Base-by-base conservation (phyloP, 2,888 invertebrate genomes). In the Siphlonurus alternatus region DNA sequence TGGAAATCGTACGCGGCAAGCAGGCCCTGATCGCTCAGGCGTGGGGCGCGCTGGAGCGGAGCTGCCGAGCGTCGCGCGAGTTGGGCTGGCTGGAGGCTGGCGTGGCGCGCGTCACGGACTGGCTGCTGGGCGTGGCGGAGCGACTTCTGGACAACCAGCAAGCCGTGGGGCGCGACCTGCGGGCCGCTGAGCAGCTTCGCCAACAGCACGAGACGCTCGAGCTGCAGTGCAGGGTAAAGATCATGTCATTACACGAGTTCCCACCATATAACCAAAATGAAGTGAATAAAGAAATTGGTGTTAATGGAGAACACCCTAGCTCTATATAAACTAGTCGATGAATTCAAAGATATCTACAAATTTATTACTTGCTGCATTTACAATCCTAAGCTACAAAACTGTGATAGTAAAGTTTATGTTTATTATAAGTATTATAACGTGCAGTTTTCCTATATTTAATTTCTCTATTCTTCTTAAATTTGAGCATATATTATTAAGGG, bases 81-180 rank as follows among this genome's bases (percentile, higher is more conserved):
- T 77, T 85, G 67, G 76, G 77, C 65, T 76, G 78, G 51, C 74
- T 86, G 53, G 83, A 84, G 69, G 81, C 82, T 70, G 84, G 84
- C 51, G 82, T 86, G 66, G 79, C 81, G n/a, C 79, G 83, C 74
- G 87, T 89, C 51, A 85, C 85, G 22, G 85, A 86, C 71, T 89
- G 89, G 89, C 86, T 89, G 65, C 74, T 88, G 62, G 87, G 86
- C 51, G 84, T 86, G 62, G 90, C 87, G 1, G 89, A 89, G 74
- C 82, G 82, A 69, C 80, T 88, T 75, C 76, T 89, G 61, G 84
- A 85, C 69, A 81, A 84, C 0, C 83, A 86, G 70, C 81, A 80
- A 67, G 63, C 56, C 51, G 86, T 90, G 54, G 89, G 89, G 3
- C 85, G 83, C 71, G 86, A 88, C 71, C 81, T 85, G 1, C 75